Evolutionary conservation across 2,113 vertebrate species (phyloP).

Genomic region (Thymallus thymallus): DNA sequence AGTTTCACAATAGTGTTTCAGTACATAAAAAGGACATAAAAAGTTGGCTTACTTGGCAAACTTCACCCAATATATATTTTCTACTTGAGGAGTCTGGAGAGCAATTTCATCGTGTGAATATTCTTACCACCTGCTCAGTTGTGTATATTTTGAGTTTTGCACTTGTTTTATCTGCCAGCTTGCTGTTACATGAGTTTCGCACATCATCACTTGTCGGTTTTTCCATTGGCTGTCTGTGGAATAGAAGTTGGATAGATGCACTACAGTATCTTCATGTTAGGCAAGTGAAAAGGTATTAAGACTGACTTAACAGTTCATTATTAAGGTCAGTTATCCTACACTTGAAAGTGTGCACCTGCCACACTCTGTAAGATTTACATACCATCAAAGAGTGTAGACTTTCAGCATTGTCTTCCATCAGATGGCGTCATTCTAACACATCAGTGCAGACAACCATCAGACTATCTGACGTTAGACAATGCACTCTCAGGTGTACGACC

Average conservation of each 20-base stretch:
- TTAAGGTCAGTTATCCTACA: background rate
- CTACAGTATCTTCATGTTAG: background rate
- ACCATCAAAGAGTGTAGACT: too few relatives aligned
- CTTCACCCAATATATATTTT: background rate
- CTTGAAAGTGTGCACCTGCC: too few relatives aligned
- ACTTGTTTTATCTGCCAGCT: conserved; percentile 8
- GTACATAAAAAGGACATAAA: background rate
- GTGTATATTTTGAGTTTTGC: conserved; percentile 32
- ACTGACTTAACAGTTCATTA: background rate
- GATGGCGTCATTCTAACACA: too few relatives aligned
- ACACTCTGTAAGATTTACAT: too few relatives aligned
- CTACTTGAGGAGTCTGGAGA: conserved; percentile 10
- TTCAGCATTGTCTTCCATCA: too few relatives aligned
- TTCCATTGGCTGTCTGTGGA: too few relatives aligned
- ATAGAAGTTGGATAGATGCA: background rate
- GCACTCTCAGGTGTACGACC: too few relatives aligned
- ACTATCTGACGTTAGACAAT: too few relatives aligned
- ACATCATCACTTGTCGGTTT: background rate
- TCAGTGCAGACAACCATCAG: too few relatives aligned
- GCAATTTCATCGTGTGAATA: conserved; percentile 34
- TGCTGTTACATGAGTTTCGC: conserved; percentile 11
- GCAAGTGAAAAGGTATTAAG: background rate
- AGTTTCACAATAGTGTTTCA: too few relatives aligned
- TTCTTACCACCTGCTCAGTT: conserved; percentile 10
- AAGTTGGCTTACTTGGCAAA: background rate